phyloP scores from a whole-genome alignment of 2,888 invertebrate species.

The Chirona hameri region DNA sequence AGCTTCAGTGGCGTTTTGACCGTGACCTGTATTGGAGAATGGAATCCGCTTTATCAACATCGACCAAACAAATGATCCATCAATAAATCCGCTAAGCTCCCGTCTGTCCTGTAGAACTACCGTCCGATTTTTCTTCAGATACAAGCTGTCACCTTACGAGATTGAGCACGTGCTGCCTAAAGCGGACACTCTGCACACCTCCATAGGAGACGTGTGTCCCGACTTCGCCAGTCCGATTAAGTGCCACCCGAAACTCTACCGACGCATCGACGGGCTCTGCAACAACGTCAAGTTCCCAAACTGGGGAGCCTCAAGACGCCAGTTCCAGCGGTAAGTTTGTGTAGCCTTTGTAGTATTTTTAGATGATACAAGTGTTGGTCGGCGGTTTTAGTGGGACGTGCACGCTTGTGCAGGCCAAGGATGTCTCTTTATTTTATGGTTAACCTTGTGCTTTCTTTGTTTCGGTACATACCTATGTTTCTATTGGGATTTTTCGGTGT shows the following conservation, averaged over 20 bases:
- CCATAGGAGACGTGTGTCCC: conserved; percentile 80
- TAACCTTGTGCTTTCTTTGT: too few relatives aligned
- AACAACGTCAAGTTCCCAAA: conserved; percentile 83
- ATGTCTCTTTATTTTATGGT: too few relatives aligned
- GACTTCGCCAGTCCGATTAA: conserved; percentile 82
- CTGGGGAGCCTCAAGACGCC: conserved; percentile 81
- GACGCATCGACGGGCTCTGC: conserved; percentile 81
- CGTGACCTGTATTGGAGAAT: too few relatives aligned
- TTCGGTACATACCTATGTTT: too few relatives aligned
- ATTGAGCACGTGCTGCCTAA: conserved; percentile 80
- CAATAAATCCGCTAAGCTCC: too few relatives aligned
- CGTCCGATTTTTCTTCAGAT: conserved; percentile 53
- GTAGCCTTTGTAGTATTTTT: background rate
- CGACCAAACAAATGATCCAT: too few relatives aligned
- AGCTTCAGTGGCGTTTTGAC: too few relatives aligned
- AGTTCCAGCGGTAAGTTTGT: conserved; percentile 67
- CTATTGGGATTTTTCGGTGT: too few relatives aligned
- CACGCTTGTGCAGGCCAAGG: background rate
- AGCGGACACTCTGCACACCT: conserved; percentile 81
- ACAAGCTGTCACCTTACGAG: conserved; percentile 77
- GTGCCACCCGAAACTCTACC: conserved; percentile 81
- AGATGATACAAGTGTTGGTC: background rate
- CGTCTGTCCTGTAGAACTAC: too few relatives aligned
- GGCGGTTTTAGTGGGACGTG: background rate
- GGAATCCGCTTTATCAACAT: too few relatives aligned